Evolutionary conservation across 2,797 vertebrate genomes (phyloP).

Genomic region (Alfaro cultratus): DNA sequence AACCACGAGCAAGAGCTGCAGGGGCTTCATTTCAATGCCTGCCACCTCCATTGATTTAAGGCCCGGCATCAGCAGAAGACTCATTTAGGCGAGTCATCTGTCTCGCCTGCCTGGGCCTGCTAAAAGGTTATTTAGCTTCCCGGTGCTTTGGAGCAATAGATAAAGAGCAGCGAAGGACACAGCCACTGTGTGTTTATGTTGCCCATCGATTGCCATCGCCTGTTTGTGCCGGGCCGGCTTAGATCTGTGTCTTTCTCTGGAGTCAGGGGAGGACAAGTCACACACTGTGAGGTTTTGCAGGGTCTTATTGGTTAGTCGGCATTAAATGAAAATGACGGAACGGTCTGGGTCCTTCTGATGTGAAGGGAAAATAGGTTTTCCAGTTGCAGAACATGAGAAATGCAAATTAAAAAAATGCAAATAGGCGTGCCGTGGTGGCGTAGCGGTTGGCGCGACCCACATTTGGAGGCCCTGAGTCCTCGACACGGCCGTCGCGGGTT

Average conservation of each 20-base stretch:
- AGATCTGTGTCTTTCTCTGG: constrained; percentile 22
- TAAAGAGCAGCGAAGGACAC: constrained; percentile 38
- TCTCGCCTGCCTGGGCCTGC: constrained; percentile 65
- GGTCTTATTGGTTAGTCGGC: constrained; percentile 45
- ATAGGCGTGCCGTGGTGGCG: too few relatives aligned
- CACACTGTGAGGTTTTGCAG: constrained; percentile 10
- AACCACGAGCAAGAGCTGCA: constrained; percentile 58
- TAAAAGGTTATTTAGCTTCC: constrained; percentile 73
- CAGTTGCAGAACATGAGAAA: constrained; percentile 8
- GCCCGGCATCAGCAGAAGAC: constrained; percentile 61
- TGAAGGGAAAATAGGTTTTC: constrained; percentile 7
- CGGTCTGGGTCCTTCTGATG: constrained; percentile 29
- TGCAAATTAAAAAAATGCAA: too few relatives aligned
- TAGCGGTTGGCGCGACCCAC: too few relatives aligned
- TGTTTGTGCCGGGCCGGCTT: constrained; percentile 57
- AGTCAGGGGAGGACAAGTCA: constrained; percentile 26
- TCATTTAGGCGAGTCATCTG: constrained; percentile 72
- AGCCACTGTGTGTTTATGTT: constrained; percentile 54
- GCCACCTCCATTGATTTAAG: constrained; percentile 73
- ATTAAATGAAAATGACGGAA: constrained; percentile 28
- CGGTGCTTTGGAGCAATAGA: constrained; percentile 51
- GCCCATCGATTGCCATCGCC: constrained; percentile 63
- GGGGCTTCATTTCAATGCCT: constrained; percentile 69
- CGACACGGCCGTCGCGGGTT: too few relatives aligned
- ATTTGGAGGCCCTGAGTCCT: too few relatives aligned